Evolutionary conservation across 2,888 invertebrate species (phyloP).

Genomic region (Philonicus albiceps): DNA sequence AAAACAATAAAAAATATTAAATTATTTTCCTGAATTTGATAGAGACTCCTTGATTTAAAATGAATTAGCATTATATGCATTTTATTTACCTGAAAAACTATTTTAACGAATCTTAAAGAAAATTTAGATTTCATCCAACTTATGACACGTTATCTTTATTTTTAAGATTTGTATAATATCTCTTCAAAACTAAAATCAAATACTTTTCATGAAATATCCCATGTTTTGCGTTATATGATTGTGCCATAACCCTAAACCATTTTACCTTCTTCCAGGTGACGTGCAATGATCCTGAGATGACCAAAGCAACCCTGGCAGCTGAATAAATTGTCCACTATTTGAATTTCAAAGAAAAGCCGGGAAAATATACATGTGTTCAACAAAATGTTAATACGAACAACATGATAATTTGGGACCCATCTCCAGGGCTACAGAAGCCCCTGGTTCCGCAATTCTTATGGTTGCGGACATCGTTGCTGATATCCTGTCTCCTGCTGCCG

Average conservation of each 20-base stretch:
- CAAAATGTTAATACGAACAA: slow-evolving; percentile 41
- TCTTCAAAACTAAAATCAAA: background rate
- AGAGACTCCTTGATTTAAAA: too few species aligned
- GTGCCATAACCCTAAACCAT: background rate
- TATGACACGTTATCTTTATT: background rate
- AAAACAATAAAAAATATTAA: too few species aligned
- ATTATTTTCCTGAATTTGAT: too few species aligned
- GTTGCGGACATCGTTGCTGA: slow-evolving; percentile 33
- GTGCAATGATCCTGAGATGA: background rate
- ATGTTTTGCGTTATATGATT: background rate
- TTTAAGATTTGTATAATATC: background rate
- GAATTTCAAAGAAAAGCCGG: background rate
- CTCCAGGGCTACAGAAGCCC: slow-evolving; percentile 25
- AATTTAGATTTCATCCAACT: too few species aligned
- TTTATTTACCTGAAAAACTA: too few species aligned
- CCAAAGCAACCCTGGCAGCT: background rate
- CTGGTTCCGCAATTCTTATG: slow-evolving; percentile 18
- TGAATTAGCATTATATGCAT: too few species aligned
- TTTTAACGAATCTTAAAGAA: too few species aligned
- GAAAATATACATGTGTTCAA: slow-evolving; percentile 5
- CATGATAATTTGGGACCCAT: slow-evolving; percentile 38
- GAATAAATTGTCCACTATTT: slow-evolving; percentile 1
- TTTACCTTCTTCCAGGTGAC: background rate
- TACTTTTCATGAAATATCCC: background rate
- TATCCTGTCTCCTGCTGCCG: slow-evolving; percentile 53